These are phyloP conservation scores for Ephydatia muelleri DNA, from an alignment of 37 sponge, comb jelly and placozoan genomes.

Conservation along the genomic window DNA sequence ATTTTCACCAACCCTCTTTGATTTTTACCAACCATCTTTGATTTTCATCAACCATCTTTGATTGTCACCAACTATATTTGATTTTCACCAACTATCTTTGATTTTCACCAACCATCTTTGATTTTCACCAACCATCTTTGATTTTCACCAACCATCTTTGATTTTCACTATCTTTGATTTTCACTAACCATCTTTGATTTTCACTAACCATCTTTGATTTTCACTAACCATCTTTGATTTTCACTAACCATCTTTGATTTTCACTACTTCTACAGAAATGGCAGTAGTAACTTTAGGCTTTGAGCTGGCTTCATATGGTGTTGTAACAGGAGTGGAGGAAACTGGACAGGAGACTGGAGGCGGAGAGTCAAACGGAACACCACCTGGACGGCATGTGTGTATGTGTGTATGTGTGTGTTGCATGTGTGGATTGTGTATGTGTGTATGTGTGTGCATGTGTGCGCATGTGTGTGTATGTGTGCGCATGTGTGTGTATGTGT, in stretches of 20 bases:
- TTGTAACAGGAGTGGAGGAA: background rate
- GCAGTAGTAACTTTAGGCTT: background rate
- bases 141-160: too few relatives aligned
- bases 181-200: too few relatives aligned
- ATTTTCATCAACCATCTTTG: too few relatives aligned
- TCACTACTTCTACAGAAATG: background rate
- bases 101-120: too few relatives aligned
- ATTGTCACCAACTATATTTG: too few relatives aligned
- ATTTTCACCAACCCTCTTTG: too few relatives aligned
- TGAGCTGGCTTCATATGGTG: background rate
- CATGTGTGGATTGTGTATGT: background rate
- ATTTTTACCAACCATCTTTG: too few relatives aligned
- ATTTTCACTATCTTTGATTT: too few relatives aligned
- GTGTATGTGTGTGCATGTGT: background rate
- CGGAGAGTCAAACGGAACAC: background rate
- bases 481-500: background rate
- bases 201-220: too few relatives aligned
- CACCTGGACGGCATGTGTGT: background rate
- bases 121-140: too few relatives aligned
- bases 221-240: too few relatives aligned
- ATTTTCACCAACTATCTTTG: too few relatives aligned
- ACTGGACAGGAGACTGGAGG: background rate
- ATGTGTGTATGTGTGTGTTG: background rate
- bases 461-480: background rate
- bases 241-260: background rate